These are phyloP conservation scores for Cylas formicarius DNA, from an alignment of 1,140 invertebrate genomes.

Conservation along the genomic window DNA sequence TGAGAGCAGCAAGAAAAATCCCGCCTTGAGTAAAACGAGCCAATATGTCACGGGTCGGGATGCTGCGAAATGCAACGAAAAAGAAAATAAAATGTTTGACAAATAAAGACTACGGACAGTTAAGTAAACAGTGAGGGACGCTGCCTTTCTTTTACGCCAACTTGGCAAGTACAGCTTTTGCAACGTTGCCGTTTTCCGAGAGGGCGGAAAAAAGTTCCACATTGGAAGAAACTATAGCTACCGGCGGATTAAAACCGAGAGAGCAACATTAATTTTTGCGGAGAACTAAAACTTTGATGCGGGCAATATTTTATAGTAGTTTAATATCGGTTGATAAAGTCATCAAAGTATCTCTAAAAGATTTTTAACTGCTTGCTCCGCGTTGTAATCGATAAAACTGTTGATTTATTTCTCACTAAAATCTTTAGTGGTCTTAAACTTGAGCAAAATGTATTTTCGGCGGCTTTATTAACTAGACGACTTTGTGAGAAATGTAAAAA, in stretches of 20 bases:
- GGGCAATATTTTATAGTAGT: no score
- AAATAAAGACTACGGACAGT: constrained; percentile 39
- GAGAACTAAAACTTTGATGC: constrained; percentile 41
- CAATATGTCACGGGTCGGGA: no score
- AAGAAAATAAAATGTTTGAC: constrained; percentile 43
- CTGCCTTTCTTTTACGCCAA: no score
- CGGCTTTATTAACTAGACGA: no score
- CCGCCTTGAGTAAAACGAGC: constrained; percentile 38
- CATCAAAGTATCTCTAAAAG: constrained; percentile 17
- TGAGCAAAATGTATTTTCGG: no score
- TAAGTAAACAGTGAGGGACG: constrained; percentile 40
- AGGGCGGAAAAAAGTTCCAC: no score
- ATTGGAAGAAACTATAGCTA: no score
- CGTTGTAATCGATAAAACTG: constrained; percentile 22
- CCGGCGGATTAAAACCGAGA: no score
- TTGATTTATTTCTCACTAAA: constrained; percentile 20
- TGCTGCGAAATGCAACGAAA: constrained; percentile 25
- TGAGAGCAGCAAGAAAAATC: constrained; percentile 41
- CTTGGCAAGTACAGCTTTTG: no score
- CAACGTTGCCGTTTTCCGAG: no score
- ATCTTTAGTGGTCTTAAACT: constrained; percentile 15
- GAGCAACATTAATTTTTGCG: constrained; percentile 45
- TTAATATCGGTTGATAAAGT: constrained; percentile 20
- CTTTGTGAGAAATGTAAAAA: no score
- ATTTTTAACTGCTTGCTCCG: constrained; percentile 6